Evolutionary conservation across 2,113 vertebrate species (phyloP), one percentile per base, ranked within the genome.

Genomic region (Entelurus aequoreus): DNA sequence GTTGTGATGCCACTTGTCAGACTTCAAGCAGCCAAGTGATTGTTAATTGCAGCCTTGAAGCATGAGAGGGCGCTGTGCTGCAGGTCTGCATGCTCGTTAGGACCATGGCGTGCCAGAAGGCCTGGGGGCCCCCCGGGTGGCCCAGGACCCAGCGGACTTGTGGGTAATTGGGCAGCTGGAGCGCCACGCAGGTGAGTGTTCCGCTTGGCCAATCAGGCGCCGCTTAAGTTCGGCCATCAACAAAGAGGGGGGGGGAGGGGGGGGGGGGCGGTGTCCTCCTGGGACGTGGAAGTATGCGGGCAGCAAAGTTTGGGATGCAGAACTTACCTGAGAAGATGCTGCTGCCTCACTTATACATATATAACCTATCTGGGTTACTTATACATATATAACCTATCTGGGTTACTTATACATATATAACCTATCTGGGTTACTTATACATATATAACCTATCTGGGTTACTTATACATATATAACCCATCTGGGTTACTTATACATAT

Each of bases 151-250:
- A 72, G 42, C 62, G 67, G 87, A 85, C 76, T 81, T 78, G 62
- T 79, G 72, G 87, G 83, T 90, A 90, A 90, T 89, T 90, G 88
- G 87, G 84, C 84, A 82, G 84, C 80, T 67, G 62, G 75, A 76
- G 64, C 21, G 50, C 62, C 86, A 82, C 74, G 72, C 87, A 90
- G 89, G 89, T 89, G 85, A 88, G 66, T 64, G 84, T 87, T 90
- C 85, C 81, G 86, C 70, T 88, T 77, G 89, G 83, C 84, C 87
- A 90, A 85, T 89, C 88, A 86, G 86, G 73, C 72, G 74, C 60
- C 52, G 56, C 76, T 77, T 72, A 56, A 60, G 82, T 71, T 84
- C 75, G 77, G 82, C 54, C 78, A 78, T 65, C 77, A 71, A 76
- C 53, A 35, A 78, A 63, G 13, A 1, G 42, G 28, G 51, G 47